Evolutionary conservation across 2,113 vertebrate species (phyloP), one percentile per base, ranked within the genome.

Genomic region (Protomyctophum bolini): DNA sequence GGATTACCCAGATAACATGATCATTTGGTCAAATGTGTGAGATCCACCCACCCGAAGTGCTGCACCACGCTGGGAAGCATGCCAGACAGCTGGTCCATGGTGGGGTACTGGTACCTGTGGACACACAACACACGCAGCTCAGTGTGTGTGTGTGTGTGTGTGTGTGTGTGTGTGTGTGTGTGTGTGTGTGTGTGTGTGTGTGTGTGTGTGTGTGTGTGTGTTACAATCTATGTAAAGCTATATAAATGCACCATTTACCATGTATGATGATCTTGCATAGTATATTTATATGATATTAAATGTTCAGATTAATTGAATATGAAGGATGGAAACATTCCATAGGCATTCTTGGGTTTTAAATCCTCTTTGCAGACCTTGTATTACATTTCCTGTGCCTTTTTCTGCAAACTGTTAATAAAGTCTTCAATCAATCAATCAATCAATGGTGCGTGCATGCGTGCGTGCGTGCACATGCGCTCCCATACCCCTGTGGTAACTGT

Each of bases 51-150:
- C 98, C 98, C 97, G 0, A 99, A 99, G 80, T 99, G 97, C 86
- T 98, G 95, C 58, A 98, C 94, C 72, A 99, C 96, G 0, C 96
- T 97, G 75, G 98, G 95, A 57, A 99, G 83, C 98, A 99, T 99
- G 70, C 94, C 94, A 0, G 98, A 96, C 88, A 99, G 78, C 87
- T 99, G 96, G 84, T 99, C 97, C 98, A 99, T 98, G 66, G 96
- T 97, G 7, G 97, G 98, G 70, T 96, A 99, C 92, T 98, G 97
- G 91, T 97, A 98, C 84, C 98, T 99, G 87, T 28, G 49, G 67
- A 82, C n/a, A 70, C 33, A 58, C 15, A 8, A 21, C 28, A 57
- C 11, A 70, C 6, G 2, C 33, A 71, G 10, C 6, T 45, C 10
- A 45, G 9, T 52, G 50, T 52, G 50, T 52, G 50, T 52, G 50